Conservation (phyloP, 2,797 vertebrate genomes). For the Siniperca scherzeri region DNA sequence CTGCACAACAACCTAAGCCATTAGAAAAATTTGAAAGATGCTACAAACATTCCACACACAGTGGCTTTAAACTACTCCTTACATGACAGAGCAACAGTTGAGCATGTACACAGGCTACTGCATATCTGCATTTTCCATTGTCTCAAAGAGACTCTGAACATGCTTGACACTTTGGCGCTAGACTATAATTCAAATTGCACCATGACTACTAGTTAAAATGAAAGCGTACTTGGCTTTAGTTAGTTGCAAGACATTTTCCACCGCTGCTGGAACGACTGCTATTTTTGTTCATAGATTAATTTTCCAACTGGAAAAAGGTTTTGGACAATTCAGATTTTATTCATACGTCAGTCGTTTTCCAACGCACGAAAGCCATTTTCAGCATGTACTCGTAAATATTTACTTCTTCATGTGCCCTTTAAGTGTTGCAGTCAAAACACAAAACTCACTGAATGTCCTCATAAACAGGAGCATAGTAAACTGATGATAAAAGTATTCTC, state of each 20-base stretch:
- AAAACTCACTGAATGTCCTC: background rate
- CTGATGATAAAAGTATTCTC: background rate
- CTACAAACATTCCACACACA: background rate
- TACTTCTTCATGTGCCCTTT: conserved; percentile 17
- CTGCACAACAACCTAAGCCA: background rate
- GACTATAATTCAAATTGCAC: background rate
- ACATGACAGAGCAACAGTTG: background rate
- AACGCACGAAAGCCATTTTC: background rate
- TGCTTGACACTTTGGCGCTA: background rate
- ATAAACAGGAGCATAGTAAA: background rate
- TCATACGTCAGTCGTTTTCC: background rate
- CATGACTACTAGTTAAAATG: background rate
- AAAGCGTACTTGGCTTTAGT: background rate
- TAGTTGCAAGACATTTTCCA: background rate
- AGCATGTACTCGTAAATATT: background rate
- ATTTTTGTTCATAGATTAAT: conserved; percentile 5
- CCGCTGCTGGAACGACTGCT: background rate
- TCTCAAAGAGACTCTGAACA: background rate
- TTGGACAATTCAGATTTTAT: background rate
- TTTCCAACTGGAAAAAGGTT: conserved; percentile 5
- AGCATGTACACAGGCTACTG: background rate
- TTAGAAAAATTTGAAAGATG: background rate
- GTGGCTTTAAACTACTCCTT: background rate
- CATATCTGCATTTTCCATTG: background rate
- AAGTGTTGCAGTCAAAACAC: conserved; percentile 20